Base-by-base conservation (phyloP, 2,113 vertebrate species). In the Dipodomys stephensi region DNA sequence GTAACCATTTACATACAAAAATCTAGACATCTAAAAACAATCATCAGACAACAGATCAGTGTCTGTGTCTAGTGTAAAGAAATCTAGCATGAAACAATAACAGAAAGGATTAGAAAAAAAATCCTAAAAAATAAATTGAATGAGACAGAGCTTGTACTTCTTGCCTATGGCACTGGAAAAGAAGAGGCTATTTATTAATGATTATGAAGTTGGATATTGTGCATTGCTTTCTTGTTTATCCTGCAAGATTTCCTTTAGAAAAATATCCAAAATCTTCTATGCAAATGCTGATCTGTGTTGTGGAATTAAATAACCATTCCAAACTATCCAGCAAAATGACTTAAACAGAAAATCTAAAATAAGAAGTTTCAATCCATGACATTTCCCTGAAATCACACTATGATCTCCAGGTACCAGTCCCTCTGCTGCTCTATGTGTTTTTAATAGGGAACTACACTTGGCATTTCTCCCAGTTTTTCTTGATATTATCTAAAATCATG, bases 311-410 rank as follows among this genome's bases (percentile, higher is more conserved):
- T 72, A 87, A 4, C 68, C 20, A 72, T 32, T 91, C 8, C 20
- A 87, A 83, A 57, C 22, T 60, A 67, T 11, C 64, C 6, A 77
- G 15, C 64, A 92, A 94, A 83, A 60, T 72, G 28, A 35, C 35
- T 82, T 81, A 32, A 35, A 32, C 4, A 90, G 65, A 88, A 88
- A 88, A 44, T 79, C 13, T 86, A 76, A 83, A 53, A n/a, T 46
- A 28, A 28, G 4, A 91, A 69, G 88, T 1, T 5, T 68, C 78
- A 92, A 30, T 27, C n/a, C 19, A 81, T 87, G 44, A 67, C 0
- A 25, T 15, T 64, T 53, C 71, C 18, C 32, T 68, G 28, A 90
- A 73, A 4, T 87, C 90, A 73, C 78, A 39, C 7, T 82, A 88
- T 93, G 32, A 83, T 0, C 9, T 83, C 11, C 28, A 62, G 62